Evolutionary conservation across 2,888 invertebrate species (phyloP).

Genomic region (Furcula furcula): DNA sequence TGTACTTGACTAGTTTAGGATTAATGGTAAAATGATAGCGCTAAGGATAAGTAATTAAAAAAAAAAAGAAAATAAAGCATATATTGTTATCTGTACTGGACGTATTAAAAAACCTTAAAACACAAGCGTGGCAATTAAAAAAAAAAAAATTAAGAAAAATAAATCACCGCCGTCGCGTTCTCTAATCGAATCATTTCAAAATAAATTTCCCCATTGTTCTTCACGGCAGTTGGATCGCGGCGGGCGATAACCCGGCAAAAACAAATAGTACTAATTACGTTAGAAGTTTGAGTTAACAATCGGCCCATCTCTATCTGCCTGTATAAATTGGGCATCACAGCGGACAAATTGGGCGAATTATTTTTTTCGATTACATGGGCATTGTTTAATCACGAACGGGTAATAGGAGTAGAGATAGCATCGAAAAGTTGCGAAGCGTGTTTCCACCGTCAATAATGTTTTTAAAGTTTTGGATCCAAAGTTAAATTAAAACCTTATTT

Average conservation of each 20-base stretch:
- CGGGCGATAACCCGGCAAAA: conserved; percentile 59
- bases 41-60: too few species aligned
- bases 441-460: neutral
- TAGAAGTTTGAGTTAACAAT: conserved; percentile 65
- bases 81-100: too few species aligned
- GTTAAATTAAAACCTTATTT: too few species aligned
- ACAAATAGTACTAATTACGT: conserved; percentile 79
- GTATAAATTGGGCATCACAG: conserved; percentile 67
- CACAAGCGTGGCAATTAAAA: conserved; percentile 9
- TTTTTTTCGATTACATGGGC: conserved; percentile 73
- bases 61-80: too few species aligned
- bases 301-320: conserved; percentile 63
- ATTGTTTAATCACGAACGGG: conserved; percentile 74
- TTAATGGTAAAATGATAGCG: too few species aligned
- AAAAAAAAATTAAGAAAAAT: conserved; percentile 31
- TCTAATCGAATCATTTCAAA: conserved; percentile 63
- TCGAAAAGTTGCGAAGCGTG: conserved; percentile 38
- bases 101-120: neutral
- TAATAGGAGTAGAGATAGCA: conserved; percentile 62
- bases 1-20: too few species aligned
- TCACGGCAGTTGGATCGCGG: conserved; percentile 41
- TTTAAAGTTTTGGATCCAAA: too few species aligned
- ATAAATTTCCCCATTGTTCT: conserved; percentile 70
- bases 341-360: conserved; percentile 73
- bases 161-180: conserved; percentile 49